Evolutionary conservation across 2,797 vertebrate genomes (phyloP).

Genomic region (Hybognathus amarus): DNA sequence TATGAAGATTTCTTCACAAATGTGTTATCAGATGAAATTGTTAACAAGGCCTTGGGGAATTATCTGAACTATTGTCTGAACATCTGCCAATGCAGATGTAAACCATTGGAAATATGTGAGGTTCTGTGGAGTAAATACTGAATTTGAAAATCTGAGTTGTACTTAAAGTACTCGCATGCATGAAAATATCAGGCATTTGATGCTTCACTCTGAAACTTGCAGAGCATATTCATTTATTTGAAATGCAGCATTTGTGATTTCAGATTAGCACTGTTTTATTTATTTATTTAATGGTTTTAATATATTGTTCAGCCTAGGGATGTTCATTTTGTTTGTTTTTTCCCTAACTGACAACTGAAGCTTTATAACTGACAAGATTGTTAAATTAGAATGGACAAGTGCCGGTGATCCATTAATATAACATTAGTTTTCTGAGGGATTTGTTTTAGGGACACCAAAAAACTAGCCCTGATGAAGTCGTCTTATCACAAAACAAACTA

Average conservation of each 20-base stretch:
- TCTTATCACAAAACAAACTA: too few species aligned
- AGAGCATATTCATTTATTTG: neutral
- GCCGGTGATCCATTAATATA: too few species aligned
- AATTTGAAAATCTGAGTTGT: neutral
- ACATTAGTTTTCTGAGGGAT: too few species aligned
- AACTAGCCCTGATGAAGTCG: too few species aligned
- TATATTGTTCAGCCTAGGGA: neutral
- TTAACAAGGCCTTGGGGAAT: neutral
- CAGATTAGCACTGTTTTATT: neutral
- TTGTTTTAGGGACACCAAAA: too few species aligned
- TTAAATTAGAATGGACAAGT: too few species aligned
- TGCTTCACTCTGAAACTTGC: neutral
- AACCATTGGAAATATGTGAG: too few species aligned
- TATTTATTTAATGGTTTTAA: neutral
- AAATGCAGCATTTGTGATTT: neutral
- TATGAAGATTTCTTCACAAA: slow-evolving; percentile 62
- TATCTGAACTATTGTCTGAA: neutral
- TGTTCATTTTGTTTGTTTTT: neutral
- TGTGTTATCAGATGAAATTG: neutral
- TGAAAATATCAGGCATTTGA: neutral
- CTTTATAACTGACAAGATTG: neutral
- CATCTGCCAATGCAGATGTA: neutral
- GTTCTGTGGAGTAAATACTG: neutral
- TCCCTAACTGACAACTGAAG: neutral
- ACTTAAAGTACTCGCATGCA: neutral